Base-by-base conservation (phyloP, 1,140 invertebrate species). In the Asobara japonica region DNA sequence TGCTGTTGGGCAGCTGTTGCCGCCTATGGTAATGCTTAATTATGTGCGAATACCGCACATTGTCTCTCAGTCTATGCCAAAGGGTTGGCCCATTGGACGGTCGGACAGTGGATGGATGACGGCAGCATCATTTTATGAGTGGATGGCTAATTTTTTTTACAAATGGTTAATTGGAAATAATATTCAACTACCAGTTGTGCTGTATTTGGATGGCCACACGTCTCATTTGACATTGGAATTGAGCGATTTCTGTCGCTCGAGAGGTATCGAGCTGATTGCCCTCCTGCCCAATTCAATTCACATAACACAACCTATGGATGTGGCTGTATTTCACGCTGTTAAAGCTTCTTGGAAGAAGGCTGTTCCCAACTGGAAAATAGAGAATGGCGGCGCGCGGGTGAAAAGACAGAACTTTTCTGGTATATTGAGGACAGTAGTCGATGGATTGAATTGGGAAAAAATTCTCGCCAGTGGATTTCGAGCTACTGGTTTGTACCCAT, bases 31-130 rank as follows among this genome's bases (percentile, higher is more conserved):
- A 51, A 18, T 87, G 2, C 86, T 79, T 66, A 25, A 67, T 8
- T 84, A 82, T 74, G 66, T 74, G 67, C 71, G 79, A 72, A 78
- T 85, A 1, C 80, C 81, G 27, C 64, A 71, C 16, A 68, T 78
- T 71, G 66, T 84, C 45, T 36, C 75, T 25, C 11, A 72, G 62
- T 76, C 72, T 66, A 29, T 77, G 33, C 80, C 84, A 25, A 27
- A 45, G 11, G 74, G 71, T 18, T 87, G 84, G 85, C 74, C 69
- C 10, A 77, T 83, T 18, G 85, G 86, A 7, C 68, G 71, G 18
- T 77, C 81, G n/a, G 83, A 86, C 6, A 80, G 7, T 38, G 83
- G 86, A 3, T 88, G 86, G 86, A 87, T 84, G 84, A 85, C 72
- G 11, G 71, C 60, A 27, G 77, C 79, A 73, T 76, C 78, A 0